phyloP scores from a whole-genome alignment of 1,140 invertebrate species.

The Phocides pigmalion region DNA sequence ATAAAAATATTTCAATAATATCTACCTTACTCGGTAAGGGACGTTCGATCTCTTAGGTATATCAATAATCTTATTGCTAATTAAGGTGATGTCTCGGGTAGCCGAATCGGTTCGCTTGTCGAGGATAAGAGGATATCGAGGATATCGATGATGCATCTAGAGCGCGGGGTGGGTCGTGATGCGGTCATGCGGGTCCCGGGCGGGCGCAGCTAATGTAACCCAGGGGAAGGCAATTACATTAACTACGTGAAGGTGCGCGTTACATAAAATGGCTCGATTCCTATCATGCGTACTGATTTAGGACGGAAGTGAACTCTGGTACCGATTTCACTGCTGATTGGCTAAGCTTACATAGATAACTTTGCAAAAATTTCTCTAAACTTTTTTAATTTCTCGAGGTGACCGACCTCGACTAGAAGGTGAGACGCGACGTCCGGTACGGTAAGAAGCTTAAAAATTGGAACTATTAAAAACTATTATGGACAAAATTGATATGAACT shows the following conservation, averaged over 20 bases:
- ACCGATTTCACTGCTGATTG: conserved; percentile 80
- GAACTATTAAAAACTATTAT: conserved; percentile 79
- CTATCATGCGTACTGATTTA: conserved; percentile 82
- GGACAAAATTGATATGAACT: conserved; percentile 83
- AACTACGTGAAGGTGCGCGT: conserved; percentile 76
- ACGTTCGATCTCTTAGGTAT: conserved; percentile 82
- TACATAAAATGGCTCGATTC: conserved; percentile 83
- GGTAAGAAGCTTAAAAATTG: conserved; percentile 80
- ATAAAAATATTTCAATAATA: conserved; percentile 77
- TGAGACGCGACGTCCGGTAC: conserved; percentile 63
- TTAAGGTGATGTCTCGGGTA: conserved; percentile 69
- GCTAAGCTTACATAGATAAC: conserved; percentile 80
- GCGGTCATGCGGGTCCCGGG: conserved; percentile 47
- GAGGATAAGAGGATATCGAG: conserved; percentile 39
- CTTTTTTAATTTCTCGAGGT: conserved; percentile 58
- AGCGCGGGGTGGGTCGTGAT: conserved; percentile 40
- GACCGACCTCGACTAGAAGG: conserved; percentile 61
- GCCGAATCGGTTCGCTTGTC: conserved; percentile 61
- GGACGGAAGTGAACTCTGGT: conserved; percentile 83
- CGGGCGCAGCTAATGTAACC: conserved; percentile 70
- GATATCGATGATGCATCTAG: conserved; percentile 49
- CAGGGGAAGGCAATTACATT: conserved; percentile 78
- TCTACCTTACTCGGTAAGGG: conserved; percentile 83
- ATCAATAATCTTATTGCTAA: conserved; percentile 81
- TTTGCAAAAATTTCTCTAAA: conserved; percentile 77